Conservation (phyloP, 2,797 vertebrate species). For the Psittacula echo region DNA sequence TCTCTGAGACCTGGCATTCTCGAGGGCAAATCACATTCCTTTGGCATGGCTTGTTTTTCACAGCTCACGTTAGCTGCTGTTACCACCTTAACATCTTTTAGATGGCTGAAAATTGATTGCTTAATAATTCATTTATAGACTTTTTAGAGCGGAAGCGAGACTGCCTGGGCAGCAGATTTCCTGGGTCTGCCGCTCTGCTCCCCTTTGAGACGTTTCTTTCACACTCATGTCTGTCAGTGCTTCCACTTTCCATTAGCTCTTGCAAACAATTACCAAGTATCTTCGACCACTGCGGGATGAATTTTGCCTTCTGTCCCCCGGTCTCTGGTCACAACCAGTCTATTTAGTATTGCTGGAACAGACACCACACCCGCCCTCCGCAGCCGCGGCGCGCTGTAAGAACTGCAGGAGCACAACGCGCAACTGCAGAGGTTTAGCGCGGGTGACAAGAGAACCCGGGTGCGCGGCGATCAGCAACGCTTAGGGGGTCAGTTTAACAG, state of each 20-base stretch:
- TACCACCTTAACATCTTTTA: background rate
- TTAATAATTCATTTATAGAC: background rate
- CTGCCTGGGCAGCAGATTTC: background rate
- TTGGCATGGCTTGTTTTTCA: background rate
- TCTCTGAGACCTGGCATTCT: background rate
- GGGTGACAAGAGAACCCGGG: background rate
- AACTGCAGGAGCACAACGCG: background rate
- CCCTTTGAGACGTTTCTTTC: background rate
- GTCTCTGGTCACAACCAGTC: background rate
- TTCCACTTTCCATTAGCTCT: background rate
- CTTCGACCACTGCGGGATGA: background rate
- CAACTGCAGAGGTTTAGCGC: background rate
- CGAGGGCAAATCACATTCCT: background rate
- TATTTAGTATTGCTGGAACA: background rate
- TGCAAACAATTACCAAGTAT: background rate
- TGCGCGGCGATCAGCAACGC: background rate
- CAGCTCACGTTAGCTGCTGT: background rate
- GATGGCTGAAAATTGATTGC: background rate
- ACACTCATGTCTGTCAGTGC: background rate
- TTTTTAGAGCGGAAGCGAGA: background rate
- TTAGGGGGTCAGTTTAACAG: rapidly evolving
- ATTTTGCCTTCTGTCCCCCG: background rate
- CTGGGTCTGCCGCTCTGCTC: background rate
- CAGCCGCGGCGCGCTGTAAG: background rate
- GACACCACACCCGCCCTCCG: background rate